Conservation (phyloP, 2,113 vertebrate species). For the Orientallactaga bullata region DNA sequence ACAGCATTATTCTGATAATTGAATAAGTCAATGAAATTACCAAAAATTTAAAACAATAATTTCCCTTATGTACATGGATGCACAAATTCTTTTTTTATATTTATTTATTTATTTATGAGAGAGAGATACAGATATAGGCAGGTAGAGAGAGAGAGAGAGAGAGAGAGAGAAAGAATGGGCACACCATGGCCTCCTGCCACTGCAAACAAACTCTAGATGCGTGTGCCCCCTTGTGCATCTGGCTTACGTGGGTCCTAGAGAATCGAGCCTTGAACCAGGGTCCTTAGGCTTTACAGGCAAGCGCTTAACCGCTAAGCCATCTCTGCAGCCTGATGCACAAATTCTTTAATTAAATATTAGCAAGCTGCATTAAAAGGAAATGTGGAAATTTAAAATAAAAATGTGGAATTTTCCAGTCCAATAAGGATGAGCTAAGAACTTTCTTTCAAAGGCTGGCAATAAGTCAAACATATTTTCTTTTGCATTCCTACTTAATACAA, state of each 20-base stretch:
- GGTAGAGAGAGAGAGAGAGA: too few species aligned
- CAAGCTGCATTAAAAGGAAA: conserved; percentile 6
- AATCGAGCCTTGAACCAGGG: too few species aligned
- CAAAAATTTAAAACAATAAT: background rate
- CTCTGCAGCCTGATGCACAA: too few species aligned
- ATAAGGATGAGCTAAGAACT: background rate
- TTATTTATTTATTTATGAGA: too few species aligned
- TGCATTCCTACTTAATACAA: background rate
- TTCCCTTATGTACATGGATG: background rate
- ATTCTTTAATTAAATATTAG: conserved; percentile 25
- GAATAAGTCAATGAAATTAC: conserved; percentile 14
- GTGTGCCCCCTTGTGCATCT: too few species aligned
- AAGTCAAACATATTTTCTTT: background rate
- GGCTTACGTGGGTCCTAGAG: too few species aligned
- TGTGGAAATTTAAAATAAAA: background rate
- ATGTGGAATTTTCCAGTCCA: background rate
- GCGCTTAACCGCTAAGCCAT: too few species aligned
- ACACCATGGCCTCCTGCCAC: too few species aligned
- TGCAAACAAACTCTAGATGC: too few species aligned
- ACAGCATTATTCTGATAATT: background rate
- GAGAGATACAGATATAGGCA: too few species aligned
- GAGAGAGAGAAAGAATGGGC: too few species aligned
- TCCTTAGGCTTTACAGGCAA: too few species aligned
- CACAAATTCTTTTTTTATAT: conserved; percentile 23
- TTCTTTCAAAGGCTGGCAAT: background rate